These are phyloP conservation scores for Decapterus maruadsi DNA, from an alignment of 2,797 vertebrate genomes.

Conservation along the genomic window DNA sequence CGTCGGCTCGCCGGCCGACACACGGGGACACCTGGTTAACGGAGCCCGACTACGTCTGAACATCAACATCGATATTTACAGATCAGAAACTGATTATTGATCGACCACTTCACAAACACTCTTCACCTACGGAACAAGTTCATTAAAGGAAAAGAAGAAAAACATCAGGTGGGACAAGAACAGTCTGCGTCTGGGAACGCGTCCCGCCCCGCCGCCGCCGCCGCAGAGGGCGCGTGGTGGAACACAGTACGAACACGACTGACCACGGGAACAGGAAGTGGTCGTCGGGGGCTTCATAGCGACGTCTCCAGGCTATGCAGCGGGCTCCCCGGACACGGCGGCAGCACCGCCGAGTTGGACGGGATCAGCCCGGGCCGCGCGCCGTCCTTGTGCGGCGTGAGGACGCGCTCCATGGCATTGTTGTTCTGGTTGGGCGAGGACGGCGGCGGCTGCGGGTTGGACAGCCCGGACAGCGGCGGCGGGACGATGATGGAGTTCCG, in stretches of 20 bases:
- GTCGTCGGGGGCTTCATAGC: constrained; percentile 81
- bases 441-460: constrained; percentile 70
- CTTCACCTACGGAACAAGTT: constrained; percentile 71
- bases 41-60: constrained; percentile 53
- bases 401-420: constrained; percentile 90
- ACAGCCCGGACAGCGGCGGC: constrained; percentile 42
- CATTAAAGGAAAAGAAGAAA: constrained; percentile 43
- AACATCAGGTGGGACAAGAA: constrained; percentile 29
- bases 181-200: constrained; percentile 47
- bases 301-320: constrained; percentile 99
- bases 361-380: constrained; percentile 86
- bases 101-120: constrained; percentile 65
- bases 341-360: constrained; percentile 77
- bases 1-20: constrained; percentile 7
- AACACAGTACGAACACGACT: constrained; percentile 16
- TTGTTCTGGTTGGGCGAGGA: constrained; percentile 94
- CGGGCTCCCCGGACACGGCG: constrained; percentile 95
- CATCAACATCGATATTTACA: constrained; percentile 68
- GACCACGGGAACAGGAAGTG: constrained; percentile 11
- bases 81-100: constrained; percentile 48
- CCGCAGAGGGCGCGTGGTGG: not conserved
- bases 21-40: constrained; percentile 18
- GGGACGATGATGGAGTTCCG: constrained; percentile 85
- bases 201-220: no score
- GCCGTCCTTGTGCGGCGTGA: constrained; percentile 91